Evolutionary conservation across 64 coral and sea anemone species (phyloP), one percentile per base, ranked within the genome.

Genomic region (Orbicella faveolata): DNA sequence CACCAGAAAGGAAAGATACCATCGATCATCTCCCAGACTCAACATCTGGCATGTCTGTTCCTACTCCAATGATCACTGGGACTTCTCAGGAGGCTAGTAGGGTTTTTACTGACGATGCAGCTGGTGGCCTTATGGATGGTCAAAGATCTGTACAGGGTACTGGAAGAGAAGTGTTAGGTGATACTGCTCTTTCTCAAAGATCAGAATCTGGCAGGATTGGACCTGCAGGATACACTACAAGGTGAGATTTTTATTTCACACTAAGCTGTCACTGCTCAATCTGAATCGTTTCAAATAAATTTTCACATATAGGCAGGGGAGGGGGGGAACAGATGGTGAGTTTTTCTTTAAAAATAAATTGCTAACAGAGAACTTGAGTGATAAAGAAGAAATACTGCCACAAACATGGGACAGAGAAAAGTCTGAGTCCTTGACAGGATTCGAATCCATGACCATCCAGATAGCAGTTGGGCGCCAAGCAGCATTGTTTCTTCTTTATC

Each of bases 11-110:
- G 33, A 53, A 69, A 63, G 59, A 83, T 2, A 64, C 57, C 2
- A 89, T 54, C 55, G 26, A 83, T 34, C 78, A 81, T 19, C 44
- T 63, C 82, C 63, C 76, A 57, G 23, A 83, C 63, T 83, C 81
- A 41, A 44, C 34, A 67, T 83, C 61, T 67, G 36, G 21, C 63
- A 21, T 23, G 2, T 54, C 82, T 85, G 37, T n/a, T 72, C 18
- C 36, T 30, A 52, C 39, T 26, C 67, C 67, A n/a, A 9, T 70
- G 6, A 72, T 85, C 63, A 68, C 61, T 79, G 35, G 14, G 13
- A 41, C 21, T 10, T 61, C 74, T 51, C 53, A 33, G 30, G 33
- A 33, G 18, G 21, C 21, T 15, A 44, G n/a, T 14, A 88, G 48
- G 9, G 12, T n/a, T 33, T 88, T 19, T 61, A 20, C n/a, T 4